Evolutionary conservation across 2,888 invertebrate species (phyloP).

Genomic region (Phyllotreta striolata): DNA sequence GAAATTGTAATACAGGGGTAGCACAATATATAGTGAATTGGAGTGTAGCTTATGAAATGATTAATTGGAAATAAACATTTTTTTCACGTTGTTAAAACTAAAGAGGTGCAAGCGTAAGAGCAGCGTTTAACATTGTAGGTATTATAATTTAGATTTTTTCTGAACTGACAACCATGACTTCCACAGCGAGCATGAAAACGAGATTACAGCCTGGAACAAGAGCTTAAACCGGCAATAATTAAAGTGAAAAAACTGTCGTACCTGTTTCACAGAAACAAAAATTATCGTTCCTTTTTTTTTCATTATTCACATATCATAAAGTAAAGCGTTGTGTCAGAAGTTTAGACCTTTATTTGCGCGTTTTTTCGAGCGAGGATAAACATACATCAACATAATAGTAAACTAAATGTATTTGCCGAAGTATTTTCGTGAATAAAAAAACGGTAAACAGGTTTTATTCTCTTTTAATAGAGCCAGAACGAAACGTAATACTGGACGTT

Average conservation of each 20-base stretch:
- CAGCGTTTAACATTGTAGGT: not conserved
- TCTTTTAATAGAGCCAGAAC: slow-evolving; percentile 17
- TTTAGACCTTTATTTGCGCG: slow-evolving; percentile 14
- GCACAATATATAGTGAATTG: too few species aligned
- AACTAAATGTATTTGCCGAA: slow-evolving; percentile 17
- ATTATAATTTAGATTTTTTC: slow-evolving; percentile 28
- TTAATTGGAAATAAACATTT: too few species aligned
- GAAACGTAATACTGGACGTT: slow-evolving; percentile 9
- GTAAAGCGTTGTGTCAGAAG: slow-evolving; percentile 23
- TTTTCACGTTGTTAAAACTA: not conserved
- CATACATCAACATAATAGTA: slow-evolving; percentile 18
- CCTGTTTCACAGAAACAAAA: slow-evolving; percentile 38
- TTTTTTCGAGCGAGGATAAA: slow-evolving; percentile 6
- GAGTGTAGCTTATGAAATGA: too few species aligned
- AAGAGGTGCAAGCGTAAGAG: not conserved
- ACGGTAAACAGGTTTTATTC: slow-evolving; percentile 8
- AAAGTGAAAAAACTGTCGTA: slow-evolving; percentile 36
- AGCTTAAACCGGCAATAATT: slow-evolving; percentile 39
- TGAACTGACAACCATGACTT: slow-evolving; percentile 42
- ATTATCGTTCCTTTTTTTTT: slow-evolving; percentile 37
- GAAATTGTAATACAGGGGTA: too few species aligned
- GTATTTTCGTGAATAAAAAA: slow-evolving; percentile 9
- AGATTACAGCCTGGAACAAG: slow-evolving; percentile 42
- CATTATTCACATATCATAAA: slow-evolving; percentile 38
- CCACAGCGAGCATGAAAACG: slow-evolving; percentile 38